Evolutionary conservation across 2,113 vertebrate species (phyloP).

Genomic region (Amphilophus citrinellus): DNA sequence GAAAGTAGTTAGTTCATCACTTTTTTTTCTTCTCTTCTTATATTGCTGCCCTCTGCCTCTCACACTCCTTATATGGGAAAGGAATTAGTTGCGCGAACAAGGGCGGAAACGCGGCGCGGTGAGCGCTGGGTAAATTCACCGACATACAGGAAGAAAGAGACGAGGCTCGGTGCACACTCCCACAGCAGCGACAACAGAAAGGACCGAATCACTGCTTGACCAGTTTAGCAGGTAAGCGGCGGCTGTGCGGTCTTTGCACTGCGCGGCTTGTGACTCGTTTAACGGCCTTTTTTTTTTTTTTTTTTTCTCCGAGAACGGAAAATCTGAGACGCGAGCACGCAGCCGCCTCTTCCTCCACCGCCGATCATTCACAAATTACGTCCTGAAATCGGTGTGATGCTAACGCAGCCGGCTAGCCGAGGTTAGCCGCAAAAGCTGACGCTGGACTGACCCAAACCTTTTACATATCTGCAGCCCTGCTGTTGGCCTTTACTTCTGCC

Average conservation of each 20-base stretch:
- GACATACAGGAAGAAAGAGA: constrained; percentile 75
- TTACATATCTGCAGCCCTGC: not conserved
- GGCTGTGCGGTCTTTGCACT: not conserved
- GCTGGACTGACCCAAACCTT: not conserved
- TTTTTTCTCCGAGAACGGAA: not conserved
- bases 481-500: not conserved
- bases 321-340: not conserved
- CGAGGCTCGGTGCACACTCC: constrained; percentile 47
- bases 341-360: not conserved
- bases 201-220: constrained; percentile 62
- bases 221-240: constrained; percentile 63
- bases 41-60: constrained; percentile 50
- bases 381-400: constrained; percentile 39
- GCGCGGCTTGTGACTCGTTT: not conserved
- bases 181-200: constrained; percentile 17
- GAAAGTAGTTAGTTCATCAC: constrained; percentile 18
- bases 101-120: constrained; percentile 81
- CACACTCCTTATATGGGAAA: constrained; percentile 84
- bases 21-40: not conserved
- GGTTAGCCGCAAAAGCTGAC: not conserved
- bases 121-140: constrained; percentile 76
- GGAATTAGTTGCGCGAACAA: constrained; percentile 69
- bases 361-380: constrained; percentile 18
- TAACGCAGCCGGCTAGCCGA: constrained; percentile 40
- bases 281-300: not conserved